Percentiles rank a stretch among this genome's conserved stretches.
Conservation (phyloP, 2,113 vertebrate genomes). For the Dipodomys ordii region DNA sequence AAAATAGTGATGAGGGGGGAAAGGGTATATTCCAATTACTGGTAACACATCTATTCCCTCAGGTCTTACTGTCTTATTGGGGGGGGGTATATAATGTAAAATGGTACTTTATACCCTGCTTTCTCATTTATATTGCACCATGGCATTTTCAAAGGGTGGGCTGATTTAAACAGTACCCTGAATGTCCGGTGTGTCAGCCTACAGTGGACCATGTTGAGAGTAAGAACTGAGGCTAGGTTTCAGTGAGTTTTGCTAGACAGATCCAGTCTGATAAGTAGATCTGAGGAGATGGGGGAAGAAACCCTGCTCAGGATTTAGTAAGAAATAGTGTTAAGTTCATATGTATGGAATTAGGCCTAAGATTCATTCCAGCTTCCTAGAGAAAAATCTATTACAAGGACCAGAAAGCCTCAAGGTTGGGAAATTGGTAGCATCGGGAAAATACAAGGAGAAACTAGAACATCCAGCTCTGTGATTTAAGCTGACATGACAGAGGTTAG, state of each 20-base stretch:
- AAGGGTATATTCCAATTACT: neutral
- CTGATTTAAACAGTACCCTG: neutral
- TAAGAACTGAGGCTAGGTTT: neutral
- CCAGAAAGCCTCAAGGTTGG: neutral
- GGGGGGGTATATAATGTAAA: neutral
- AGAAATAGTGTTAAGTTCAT: neutral
- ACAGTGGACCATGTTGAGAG: neutral
- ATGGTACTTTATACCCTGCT: neutral
- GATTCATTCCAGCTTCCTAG: neutral
- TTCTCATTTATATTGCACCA: neutral
- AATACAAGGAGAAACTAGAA: neutral
- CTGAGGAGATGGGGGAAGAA: neutral
- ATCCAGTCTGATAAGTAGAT: neutral
- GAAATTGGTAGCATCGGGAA: neutral
- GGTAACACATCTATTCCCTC: neutral
- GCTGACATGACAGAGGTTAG: neutral
- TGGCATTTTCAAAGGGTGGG: neutral
- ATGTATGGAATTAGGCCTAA: neutral
- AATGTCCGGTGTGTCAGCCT: neutral
- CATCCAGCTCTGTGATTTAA: neutral
- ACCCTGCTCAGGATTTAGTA: neutral
- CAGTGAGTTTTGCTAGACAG: neutral
- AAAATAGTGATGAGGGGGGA: neutral
- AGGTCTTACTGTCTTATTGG: neutral
- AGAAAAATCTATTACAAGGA: neutral